These are phyloP conservation scores for Ophioninae sp. DNA, from an alignment of 2,888 invertebrate species.

Conservation along the genomic window DNA sequence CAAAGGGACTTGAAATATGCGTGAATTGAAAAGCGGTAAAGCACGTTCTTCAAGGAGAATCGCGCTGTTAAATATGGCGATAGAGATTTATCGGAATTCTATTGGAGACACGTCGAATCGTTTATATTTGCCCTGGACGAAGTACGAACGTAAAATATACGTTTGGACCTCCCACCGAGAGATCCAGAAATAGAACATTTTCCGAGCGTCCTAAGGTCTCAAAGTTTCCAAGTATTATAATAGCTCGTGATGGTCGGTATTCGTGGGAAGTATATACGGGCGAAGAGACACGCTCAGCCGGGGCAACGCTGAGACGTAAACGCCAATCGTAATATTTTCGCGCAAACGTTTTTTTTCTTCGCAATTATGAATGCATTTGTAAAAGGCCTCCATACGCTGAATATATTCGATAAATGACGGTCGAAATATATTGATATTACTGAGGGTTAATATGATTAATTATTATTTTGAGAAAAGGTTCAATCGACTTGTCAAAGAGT, in stretches of 20 bases:
- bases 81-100: not conserved
- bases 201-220: conserved; percentile 72
- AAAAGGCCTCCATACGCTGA: not conserved
- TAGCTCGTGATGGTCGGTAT: conserved; percentile 56
- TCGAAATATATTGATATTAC: too few relatives aligned
- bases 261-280: conserved; percentile 43
- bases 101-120: not conserved
- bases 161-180: conserved; percentile 77
- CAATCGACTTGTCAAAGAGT: not conserved
- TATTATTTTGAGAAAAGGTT: not conserved
- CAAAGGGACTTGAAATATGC: too few relatives aligned
- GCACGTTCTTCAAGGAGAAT: too few relatives aligned
- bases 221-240: conserved; percentile 66
- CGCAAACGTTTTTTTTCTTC: not conserved
- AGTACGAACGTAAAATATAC: conserved; percentile 61
- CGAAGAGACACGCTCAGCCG: conserved; percentile 31
- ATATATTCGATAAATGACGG: not conserved
- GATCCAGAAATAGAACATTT: conserved; percentile 78
- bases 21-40: too few relatives aligned
- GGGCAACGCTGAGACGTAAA: conserved; percentile 26
- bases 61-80: not conserved
- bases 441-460: not conserved
- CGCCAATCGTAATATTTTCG: not conserved
- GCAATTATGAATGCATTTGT: not conserved
- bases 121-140: conserved; percentile 44